Base-by-base conservation (phyloP, 1,140 invertebrate genomes). In the Venturia canescens region DNA sequence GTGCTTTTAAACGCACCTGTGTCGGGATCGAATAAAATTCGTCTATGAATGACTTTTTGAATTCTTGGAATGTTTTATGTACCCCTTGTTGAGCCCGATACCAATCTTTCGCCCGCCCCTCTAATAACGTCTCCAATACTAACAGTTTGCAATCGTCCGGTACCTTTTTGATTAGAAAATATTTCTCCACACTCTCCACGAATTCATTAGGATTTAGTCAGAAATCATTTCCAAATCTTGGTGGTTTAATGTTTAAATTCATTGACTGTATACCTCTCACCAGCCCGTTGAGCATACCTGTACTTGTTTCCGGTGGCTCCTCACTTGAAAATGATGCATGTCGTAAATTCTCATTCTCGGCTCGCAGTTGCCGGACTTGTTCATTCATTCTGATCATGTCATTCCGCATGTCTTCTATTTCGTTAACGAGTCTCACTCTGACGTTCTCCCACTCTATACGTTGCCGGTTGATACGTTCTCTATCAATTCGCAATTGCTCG, bases 21-120 rank as follows among this genome's bases (percentile, higher is more conserved):
- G 67, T 69, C 15, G 76, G 81, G 23, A 83, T 71, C n/a, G 83
- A 84, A 80, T 66, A 81, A 72, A 83, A 84, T 78, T 83, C 79
- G 1, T 76, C 66, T 44, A 83, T n/a, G 71, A 84, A 83, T 11
- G 38, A 27, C 7, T 18, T 15, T 23, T 38, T 44, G 66, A 84
- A 82, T n/a, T n/a, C n/a, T n/a, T 11, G 31, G 5, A 15, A 29
- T 15, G 79, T n/a, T n/a, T n/a, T 34, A 84, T 27, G 57, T 23
- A 3, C 5, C 3, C 38, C 67, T 6, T 27, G 21, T 34, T 70
- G 67, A 18, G 67, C 67, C 3, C 67, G 27, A 38, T 34, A 70
- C 67, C 67, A 70, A 13, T 70, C 67, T 7, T 31, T 27, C 2
- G 67, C 67, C 6, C 67, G 27, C 13, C 67, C 67, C 16, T 70